Conservation (phyloP, 1,140 invertebrate species). For the Anthonomus grandis region DNA sequence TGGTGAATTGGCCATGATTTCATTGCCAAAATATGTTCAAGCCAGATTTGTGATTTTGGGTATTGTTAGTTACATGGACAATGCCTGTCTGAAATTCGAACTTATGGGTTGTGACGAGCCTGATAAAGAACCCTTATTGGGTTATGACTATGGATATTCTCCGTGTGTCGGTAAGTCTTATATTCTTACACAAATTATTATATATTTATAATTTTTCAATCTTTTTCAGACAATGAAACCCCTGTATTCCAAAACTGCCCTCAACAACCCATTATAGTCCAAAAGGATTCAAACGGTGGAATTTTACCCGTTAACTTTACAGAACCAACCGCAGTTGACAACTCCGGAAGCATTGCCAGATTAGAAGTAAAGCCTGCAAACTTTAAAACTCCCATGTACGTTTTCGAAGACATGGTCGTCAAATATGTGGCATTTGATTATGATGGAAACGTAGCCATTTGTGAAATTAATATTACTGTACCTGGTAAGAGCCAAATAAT, state of each 20-base stretch:
- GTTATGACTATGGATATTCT: conserved; percentile 92
- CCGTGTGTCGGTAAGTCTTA: conserved; percentile 74
- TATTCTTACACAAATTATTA: not conserved
- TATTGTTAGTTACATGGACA: conserved; percentile 94
- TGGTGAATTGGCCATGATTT: conserved; percentile 93
- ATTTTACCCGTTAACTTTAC: conserved; percentile 88
- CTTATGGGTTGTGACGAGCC: conserved; percentile 92
- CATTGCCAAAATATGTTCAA: conserved; percentile 87
- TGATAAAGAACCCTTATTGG: conserved; percentile 72
- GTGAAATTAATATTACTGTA: conserved; percentile 92
- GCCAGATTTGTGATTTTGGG: conserved; percentile 90
- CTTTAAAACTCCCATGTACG: conserved; percentile 82
- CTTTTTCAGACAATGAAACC: conserved; percentile 78
- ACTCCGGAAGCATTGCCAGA: conserved; percentile 89
- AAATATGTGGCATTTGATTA: conserved; percentile 96
- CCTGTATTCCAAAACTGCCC: conserved; percentile 96
- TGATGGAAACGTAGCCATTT: conserved; percentile 95
- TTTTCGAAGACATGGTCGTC: conserved; percentile 89
- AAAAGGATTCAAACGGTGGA: conserved; percentile 81
- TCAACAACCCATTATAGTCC: conserved; percentile 84
- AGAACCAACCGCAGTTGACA: conserved; percentile 88
- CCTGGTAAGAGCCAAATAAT: conserved; percentile 54
- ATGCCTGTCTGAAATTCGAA: conserved; percentile 94
- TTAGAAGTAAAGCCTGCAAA: conserved; percentile 88
- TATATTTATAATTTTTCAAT: too few relatives aligned